These are phyloP conservation scores for Scaptomyza cyrtandrae DNA, from an alignment of 2,888 invertebrate genomes.

Conservation along the genomic window DNA sequence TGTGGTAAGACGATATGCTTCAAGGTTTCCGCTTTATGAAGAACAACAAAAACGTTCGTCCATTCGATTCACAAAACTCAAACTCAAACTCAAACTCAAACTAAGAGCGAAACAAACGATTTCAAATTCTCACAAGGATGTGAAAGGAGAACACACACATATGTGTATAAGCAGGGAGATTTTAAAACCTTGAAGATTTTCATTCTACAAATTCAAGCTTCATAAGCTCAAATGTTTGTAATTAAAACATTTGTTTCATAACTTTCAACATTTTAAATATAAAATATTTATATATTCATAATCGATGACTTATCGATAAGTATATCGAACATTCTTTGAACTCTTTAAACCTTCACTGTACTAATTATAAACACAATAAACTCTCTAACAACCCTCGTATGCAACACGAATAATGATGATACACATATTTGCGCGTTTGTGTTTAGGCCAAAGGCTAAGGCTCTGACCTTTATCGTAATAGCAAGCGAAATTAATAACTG, in stretches of 20 bases:
- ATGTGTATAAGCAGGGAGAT: neutral
- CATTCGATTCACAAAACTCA: conserved; percentile 16
- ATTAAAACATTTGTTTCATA: no score
- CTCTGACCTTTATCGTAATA: conserved; percentile 1
- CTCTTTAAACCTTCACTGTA: no score
- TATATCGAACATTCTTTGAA: no score
- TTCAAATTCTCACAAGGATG: conserved; percentile 25
- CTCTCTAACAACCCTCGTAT: conserved; percentile 12
- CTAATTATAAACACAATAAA: neutral
- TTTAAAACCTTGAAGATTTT: neutral
- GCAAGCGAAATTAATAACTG: conserved; percentile 21
- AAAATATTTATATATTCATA: no score
- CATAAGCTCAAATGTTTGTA: no score
- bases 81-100: conserved; percentile 1
- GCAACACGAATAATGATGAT: neutral
- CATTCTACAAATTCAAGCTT: no score
- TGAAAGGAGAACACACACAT: conserved; percentile 11
- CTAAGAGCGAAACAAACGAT: neutral
- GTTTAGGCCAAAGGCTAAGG: conserved; percentile 5
- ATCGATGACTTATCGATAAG: no score
- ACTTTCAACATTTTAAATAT: no score
- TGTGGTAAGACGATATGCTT: conserved; percentile 71
- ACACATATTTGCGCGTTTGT: neutral
- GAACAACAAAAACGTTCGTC: conserved; percentile 29
- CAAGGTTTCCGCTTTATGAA: conserved; percentile 75